phyloP scores from a whole-genome alignment of 2,797 vertebrate species.

The Gobio occitaniae region DNA sequence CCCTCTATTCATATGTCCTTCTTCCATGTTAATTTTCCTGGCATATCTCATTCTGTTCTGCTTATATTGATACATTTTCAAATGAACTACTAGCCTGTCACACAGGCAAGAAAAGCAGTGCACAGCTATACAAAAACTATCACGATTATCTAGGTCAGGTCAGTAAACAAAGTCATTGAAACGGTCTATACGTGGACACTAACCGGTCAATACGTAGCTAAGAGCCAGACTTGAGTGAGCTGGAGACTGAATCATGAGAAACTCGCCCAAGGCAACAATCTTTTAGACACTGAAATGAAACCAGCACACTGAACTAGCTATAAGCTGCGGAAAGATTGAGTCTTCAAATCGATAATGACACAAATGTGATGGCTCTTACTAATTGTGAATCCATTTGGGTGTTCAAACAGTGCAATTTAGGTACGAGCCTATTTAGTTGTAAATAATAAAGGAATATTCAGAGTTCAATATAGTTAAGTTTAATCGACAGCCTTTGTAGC shows the following conservation, averaged over 20 bases:
- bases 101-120: neutral
- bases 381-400: neutral
- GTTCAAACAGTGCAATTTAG: neutral
- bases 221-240: conserved; percentile 22
- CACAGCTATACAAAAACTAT: neutral
- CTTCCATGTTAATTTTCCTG: conserved; percentile 18
- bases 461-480: neutral
- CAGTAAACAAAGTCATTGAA: conserved; percentile 8
- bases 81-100: conserved; percentile 30
- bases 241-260: conserved; percentile 36
- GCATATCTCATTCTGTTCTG: neutral
- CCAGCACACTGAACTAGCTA: conserved; percentile 7
- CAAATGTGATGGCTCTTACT: neutral
- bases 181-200: conserved; percentile 1
- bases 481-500: neutral
- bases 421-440: neutral
- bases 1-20: neutral
- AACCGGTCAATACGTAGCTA: conserved; percentile 31
- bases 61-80: conserved; percentile 14
- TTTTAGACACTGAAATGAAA: conserved; percentile 30
- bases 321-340: conserved; percentile 24
- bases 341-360: conserved; percentile 25
- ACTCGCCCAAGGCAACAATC: conserved; percentile 42
- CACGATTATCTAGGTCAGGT: conserved; percentile 23
- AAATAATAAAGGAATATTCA: neutral